Conservation (phyloP, 2,113 vertebrate species). For the Alligator sinensis region DNA sequence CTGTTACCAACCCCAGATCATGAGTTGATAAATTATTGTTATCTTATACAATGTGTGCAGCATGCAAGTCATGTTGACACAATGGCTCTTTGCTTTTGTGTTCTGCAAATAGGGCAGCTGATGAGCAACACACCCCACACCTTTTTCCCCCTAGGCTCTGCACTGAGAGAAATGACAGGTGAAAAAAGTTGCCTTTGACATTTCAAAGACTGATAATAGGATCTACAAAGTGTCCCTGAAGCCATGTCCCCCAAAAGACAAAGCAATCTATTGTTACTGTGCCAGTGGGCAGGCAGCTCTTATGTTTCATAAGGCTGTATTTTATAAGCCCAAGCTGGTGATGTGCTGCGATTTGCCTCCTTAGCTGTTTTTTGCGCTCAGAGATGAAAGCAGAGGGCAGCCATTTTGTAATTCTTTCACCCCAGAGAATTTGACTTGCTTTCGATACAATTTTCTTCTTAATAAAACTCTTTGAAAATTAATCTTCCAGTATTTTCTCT, state of each 20-base stretch:
- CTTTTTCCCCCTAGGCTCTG: neutral
- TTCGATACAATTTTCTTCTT: neutral
- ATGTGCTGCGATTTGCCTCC: rapidly evolving
- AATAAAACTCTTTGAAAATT: slow-evolving; percentile 10
- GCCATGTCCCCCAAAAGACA: neutral
- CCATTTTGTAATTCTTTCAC: slow-evolving; percentile 40
- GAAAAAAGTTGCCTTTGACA: neutral
- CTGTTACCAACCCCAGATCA: neutral
- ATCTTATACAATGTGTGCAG: neutral
- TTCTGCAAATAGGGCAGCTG: neutral
- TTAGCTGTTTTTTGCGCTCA: neutral
- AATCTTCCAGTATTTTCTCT: slow-evolving; percentile 9
- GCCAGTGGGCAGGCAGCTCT: neutral
- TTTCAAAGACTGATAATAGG: neutral
- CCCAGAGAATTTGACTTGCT: slow-evolving; percentile 12
- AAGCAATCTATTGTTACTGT: neutral
- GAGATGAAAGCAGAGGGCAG: neutral
- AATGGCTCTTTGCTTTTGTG: rapidly evolving
- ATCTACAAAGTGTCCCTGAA: neutral
- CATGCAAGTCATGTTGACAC: neutral
- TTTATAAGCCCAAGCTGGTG: neutral
- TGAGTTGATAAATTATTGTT: neutral
- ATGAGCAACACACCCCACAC: neutral
- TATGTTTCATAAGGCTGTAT: neutral
- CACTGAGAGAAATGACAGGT: neutral